Conservation (phyloP, 2,888 invertebrate genomes). For the Drosophila paramelanica region DNA sequence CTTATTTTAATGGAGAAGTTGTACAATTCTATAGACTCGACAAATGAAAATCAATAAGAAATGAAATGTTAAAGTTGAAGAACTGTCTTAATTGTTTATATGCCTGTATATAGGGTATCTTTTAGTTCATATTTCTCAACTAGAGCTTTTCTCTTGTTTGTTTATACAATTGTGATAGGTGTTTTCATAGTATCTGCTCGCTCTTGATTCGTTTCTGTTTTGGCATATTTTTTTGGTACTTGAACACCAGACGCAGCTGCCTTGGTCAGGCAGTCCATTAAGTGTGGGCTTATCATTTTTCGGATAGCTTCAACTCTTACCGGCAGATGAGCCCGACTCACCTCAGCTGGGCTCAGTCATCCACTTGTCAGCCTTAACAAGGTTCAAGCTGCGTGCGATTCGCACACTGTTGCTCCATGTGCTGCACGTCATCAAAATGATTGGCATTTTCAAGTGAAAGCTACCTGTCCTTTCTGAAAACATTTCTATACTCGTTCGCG, state of each 20-base stretch:
- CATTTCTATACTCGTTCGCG: slow-evolving; percentile 13
- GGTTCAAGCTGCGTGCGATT: slow-evolving; percentile 14
- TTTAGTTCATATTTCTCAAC: background rate
- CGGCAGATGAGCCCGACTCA: slow-evolving; percentile 16
- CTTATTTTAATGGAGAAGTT: no score
- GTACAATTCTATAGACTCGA: no score
- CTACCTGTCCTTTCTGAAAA: slow-evolving; percentile 48
- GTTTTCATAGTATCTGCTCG: slow-evolving; percentile 1
- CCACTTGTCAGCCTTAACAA: slow-evolving; percentile 61
- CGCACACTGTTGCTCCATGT: slow-evolving; percentile 34
- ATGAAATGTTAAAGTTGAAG: no score
- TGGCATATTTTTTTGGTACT: slow-evolving; percentile 15
- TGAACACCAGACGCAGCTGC: slow-evolving; percentile 5
- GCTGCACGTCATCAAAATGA: slow-evolving; percentile 61
- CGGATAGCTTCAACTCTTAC: slow-evolving; percentile 1
- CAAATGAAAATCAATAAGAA: no score
- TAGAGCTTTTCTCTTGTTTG: background rate
- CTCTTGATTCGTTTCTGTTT: slow-evolving; percentile 11
- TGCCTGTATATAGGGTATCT: background rate
- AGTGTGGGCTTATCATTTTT: slow-evolving; percentile 12
- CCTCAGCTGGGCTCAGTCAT: slow-evolving; percentile 23
- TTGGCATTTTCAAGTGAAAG: slow-evolving; percentile 69
- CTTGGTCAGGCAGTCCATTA: slow-evolving; percentile 41
- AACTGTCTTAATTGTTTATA: no score
- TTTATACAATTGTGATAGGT: slow-evolving; percentile 1